Conservation (phyloP, 2,888 invertebrate genomes). For the Camptogramma bilineatum region DNA sequence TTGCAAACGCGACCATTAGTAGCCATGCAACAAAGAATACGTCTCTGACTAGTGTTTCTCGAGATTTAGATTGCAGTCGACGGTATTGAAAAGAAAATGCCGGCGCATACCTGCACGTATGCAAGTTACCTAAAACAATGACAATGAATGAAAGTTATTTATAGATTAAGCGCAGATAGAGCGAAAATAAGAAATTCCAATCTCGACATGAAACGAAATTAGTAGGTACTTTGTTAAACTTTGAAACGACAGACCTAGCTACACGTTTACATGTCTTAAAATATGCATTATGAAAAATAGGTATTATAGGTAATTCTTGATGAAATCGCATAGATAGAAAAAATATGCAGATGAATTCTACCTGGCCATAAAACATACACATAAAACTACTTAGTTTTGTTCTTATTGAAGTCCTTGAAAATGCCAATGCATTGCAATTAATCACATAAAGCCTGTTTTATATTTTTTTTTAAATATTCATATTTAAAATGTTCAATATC, state of each 20-base stretch:
- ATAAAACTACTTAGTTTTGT: not conserved
- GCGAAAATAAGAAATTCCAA: not conserved
- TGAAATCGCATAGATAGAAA: too few species aligned
- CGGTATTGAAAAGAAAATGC: constrained; percentile 49
- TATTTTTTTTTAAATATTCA: not conserved
- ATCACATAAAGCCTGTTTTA: not conserved
- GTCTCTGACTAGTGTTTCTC: constrained; percentile 51
- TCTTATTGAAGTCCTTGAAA: not conserved
- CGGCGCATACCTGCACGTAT: constrained; percentile 37
- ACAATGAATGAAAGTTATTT: not conserved
- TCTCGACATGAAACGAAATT: not conserved
- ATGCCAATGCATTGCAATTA: not conserved
- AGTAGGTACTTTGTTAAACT: too few species aligned
- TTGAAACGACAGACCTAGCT: too few species aligned
- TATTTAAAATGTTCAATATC: not conserved
- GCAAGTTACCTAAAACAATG: constrained; percentile 32
- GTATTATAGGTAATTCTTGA: too few species aligned
- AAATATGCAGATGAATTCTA: too few species aligned
- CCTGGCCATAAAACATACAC: too few species aligned
- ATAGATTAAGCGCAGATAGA: not conserved
- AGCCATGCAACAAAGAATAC: constrained; percentile 55
- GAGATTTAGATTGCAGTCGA: constrained; percentile 52
- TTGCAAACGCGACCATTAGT: constrained; percentile 59
- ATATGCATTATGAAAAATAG: too few species aligned
- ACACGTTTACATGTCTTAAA: too few species aligned